A percentile compares a stretch with the other conserved stretches of the same genome.
phyloP scores from a whole-genome alignment of 2,888 invertebrate genomes.

The Andrena minutula region DNA sequence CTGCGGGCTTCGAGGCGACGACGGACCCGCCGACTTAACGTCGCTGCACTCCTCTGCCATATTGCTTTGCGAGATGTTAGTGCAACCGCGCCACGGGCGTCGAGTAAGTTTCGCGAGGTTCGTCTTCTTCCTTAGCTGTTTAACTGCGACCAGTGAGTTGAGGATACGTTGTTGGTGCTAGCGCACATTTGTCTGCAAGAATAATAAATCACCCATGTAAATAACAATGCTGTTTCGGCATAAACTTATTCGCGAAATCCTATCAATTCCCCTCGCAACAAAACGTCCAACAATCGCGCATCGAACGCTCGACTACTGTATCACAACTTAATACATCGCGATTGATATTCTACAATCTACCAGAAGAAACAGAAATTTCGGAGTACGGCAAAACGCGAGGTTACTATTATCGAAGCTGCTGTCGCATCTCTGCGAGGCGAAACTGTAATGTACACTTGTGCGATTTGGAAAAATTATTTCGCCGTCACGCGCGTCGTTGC shows the following conservation, averaged over 20 bases:
- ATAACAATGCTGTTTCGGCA: background rate
- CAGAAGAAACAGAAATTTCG: background rate
- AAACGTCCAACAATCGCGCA: too few species aligned
- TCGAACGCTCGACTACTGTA: too few species aligned
- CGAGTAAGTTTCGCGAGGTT: conserved; percentile 25
- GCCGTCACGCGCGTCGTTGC: background rate
- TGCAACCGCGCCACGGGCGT: conserved; percentile 19
- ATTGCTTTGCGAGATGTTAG: conserved; percentile 22
- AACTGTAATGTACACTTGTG: background rate
- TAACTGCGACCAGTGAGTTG: conserved; percentile 32
- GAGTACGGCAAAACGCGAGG: background rate
- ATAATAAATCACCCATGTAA: conserved; percentile 16
- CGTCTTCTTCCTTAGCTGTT: conserved; percentile 44
- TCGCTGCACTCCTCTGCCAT: conserved; percentile 83
- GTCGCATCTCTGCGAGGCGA: background rate
- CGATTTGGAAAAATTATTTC: conserved; percentile 15
- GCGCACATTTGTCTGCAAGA: conserved; percentile 60
- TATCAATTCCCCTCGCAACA: background rate
- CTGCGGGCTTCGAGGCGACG: conserved; percentile 81
- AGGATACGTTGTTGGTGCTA: conserved; percentile 35
- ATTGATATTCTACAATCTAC: background rate
- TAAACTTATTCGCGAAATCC: background rate
- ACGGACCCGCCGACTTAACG: conserved; percentile 78
- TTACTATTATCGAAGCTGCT: background rate
- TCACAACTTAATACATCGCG: background rate